phyloP scores from a whole-genome alignment of 2,888 invertebrate species.

The Eilema caniola region DNA sequence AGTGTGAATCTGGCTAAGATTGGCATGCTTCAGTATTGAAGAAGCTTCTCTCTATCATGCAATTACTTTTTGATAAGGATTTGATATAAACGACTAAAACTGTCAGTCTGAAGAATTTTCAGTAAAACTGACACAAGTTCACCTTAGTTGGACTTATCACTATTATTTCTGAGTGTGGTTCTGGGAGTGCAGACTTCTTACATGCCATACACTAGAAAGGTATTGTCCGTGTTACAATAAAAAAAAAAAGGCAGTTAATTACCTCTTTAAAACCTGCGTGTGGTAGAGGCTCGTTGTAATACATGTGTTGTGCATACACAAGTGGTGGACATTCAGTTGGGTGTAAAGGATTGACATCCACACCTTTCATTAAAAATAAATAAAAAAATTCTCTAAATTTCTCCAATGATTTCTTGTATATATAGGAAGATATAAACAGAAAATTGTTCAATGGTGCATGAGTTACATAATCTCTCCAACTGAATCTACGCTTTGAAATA shows the following conservation, averaged over 20 bases:
- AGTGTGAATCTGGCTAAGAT: too few relatives aligned
- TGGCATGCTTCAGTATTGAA: too few relatives aligned
- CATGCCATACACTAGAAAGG: too few relatives aligned
- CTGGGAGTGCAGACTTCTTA: neutral
- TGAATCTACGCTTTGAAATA: constrained; percentile 60
- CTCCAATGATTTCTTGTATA: constrained; percentile 69
- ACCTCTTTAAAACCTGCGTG: constrained; percentile 75
- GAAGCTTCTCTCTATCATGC: too few relatives aligned
- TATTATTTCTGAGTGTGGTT: neutral
- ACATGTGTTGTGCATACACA: constrained; percentile 73
- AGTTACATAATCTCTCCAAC: constrained; percentile 53
- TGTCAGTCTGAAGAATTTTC: too few relatives aligned
- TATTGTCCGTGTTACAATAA: neutral
- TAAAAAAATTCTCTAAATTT: constrained; percentile 75
- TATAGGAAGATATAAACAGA: constrained; percentile 78
- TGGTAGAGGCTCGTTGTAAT: constrained; percentile 6
- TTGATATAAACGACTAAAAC: too few relatives aligned
- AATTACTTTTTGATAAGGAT: too few relatives aligned
- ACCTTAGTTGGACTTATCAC: too few relatives aligned
- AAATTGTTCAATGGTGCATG: constrained; percentile 77
- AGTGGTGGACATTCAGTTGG: constrained; percentile 79
- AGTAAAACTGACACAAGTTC: too few relatives aligned
- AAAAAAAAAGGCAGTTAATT: neutral
- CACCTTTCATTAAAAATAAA: constrained; percentile 76
- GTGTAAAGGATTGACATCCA: constrained; percentile 72